Evolutionary conservation across 2,888 invertebrate genomes (phyloP), one percentile per base, ranked within the genome.

Genomic region (Scaptomyza tumidula): DNA sequence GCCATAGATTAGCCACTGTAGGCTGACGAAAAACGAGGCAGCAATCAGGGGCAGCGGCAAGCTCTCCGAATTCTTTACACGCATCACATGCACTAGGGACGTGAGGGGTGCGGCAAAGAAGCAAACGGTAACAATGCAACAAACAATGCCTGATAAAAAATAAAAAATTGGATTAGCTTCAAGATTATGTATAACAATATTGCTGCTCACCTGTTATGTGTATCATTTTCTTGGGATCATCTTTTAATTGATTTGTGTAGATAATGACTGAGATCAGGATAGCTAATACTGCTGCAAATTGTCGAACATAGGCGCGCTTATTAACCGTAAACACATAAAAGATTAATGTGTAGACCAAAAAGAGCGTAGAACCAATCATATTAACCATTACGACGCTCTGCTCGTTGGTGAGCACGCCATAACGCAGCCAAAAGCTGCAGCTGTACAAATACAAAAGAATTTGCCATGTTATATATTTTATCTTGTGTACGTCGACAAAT

Each of bases 1-100:
- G 33, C 98, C 98, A 93, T 98, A 98, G 2, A 95, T 90, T 74
- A 95, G 94, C 98, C 98, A 98, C 80, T 97, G 95, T 27, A 94
- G 92, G 9, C 96, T 96, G 6, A 97, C 96, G 55, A 97, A 92
- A 90, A 98, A 96, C 39, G 96, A 96, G 90, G 96, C 95, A 44
- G 96, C 92, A 90, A 98, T 98, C 88, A 98, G 93, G 5, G 97
- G 96, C 90, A 97, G 96, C 31, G 98, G 98, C 83, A 98, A 93
- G 90, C 95, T 96, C 86, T 97, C 97, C 0, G 97, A 95, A 90
- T 94, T 97, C 91, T 95, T 96, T 6, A 95, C 94, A 90, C 93
- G 94, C 57, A 98, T 93, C 5, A 98, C 98, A 93, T 97, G 95
- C 37, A 96, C 93, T 78, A 97, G 91, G 90, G 96, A 95, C 55